Evolutionary conservation across 2,888 invertebrate genomes (phyloP), one percentile per base, ranked within the genome.

Genomic region (Stenodema calcarata): DNA sequence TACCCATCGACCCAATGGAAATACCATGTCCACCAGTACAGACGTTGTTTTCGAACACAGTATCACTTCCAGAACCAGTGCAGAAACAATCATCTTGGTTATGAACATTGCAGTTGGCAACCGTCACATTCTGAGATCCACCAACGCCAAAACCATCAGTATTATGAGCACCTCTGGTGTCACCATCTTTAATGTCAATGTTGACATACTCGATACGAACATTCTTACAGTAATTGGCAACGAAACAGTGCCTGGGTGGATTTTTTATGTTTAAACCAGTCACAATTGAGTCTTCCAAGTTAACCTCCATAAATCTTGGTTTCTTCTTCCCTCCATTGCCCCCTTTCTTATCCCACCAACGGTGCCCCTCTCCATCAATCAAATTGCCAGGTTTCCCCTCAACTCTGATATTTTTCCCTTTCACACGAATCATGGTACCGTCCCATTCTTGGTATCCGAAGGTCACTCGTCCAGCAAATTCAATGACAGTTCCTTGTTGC

Each of bases 1-100:
- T 35, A 12, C 73, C 73, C 28, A 73, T 73, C 7, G 73, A 73
- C n/a, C 73, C 73, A 12, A 73, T 73, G 14, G 73, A 73, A 73
- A 73, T 73, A 73, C 73, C 73, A 12, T 73, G 73, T 35, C 73
- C 73, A 35, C 73, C 73, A n/a, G 73, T 35, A n/a, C 73, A 73
- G 28, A 28, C 28, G 30, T 73, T 73, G n/a, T 73, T 73, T 73
- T 73, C 73, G 23, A 73, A 73, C 0, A 73, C 16, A 1, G n/a
- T 35, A n/a, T 73, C 35, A 28, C 73, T 73, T 73, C 73, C 73
- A 35, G 73, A 73, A 11, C 73, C 73, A 73, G 73, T 73, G 30
- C 16, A 12, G 73, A 73, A 73, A 35, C 30, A 73, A 12, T 73
- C 73, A 35, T 28, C 73, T 73, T 73, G 73, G 30, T 73, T 73